phyloP scores from a whole-genome alignment of 2,797 vertebrate species.

The Apogon hyalosoma region DNA sequence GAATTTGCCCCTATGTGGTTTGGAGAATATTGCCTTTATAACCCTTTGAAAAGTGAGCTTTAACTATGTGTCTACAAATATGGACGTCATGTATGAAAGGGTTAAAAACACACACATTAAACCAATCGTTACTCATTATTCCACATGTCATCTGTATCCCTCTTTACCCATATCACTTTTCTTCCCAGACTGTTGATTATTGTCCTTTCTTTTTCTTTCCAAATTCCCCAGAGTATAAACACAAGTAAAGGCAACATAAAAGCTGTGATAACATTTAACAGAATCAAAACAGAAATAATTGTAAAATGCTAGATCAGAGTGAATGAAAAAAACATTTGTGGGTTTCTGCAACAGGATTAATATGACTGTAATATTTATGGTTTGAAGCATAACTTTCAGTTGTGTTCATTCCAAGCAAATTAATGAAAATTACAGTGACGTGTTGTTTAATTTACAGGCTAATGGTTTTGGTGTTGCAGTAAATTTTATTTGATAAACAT shows the following conservation, averaged over 20 bases:
- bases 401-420: constrained; percentile 8
- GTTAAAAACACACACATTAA: neutral
- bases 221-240: neutral
- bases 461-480: constrained; percentile 8
- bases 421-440: constrained; percentile 23
- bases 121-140: constrained; percentile 11
- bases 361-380: neutral
- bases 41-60: too few species aligned
- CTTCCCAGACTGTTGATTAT: neutral
- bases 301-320: neutral
- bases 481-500: constrained; percentile 32
- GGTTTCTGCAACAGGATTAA: neutral
- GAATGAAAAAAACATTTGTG: constrained; percentile 3
- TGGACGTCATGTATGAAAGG: too few species aligned
- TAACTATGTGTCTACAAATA: too few species aligned
- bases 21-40: too few species aligned
- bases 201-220: neutral
- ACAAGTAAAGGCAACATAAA: neutral
- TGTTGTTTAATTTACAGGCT: constrained; percentile 24
- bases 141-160: constrained; percentile 7
- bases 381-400: constrained; percentile 7
- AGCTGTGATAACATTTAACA: neutral
- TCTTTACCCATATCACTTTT: constrained; percentile 7
- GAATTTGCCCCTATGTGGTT: too few species aligned
- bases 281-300: neutral